These are phyloP conservation scores for Pentalonia nigronervosa DNA, from an alignment of 1,140 invertebrate genomes.

Conservation along the genomic window DNA sequence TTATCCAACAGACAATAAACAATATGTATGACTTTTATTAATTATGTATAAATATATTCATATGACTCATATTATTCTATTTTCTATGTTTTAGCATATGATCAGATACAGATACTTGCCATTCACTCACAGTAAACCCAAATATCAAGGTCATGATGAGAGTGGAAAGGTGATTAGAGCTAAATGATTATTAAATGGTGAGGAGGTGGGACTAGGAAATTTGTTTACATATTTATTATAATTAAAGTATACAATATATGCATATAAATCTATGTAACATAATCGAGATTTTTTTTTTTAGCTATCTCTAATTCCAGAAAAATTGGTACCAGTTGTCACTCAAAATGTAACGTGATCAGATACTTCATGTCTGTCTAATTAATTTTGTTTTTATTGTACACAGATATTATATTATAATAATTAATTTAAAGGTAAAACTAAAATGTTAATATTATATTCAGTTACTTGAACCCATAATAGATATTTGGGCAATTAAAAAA, in stretches of 20 bases:
- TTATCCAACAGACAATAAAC: neutral
- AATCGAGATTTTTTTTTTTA: slow-evolving; percentile 27
- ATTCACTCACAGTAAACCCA: slow-evolving; percentile 97
- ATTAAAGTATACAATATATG: neutral
- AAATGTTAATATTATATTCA: slow-evolving; percentile 49
- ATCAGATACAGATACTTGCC: slow-evolving; percentile 98
- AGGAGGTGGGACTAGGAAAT: slow-evolving; percentile 59
- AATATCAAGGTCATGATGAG: slow-evolving; percentile 77
- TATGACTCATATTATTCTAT: neutral
- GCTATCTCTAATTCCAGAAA: slow-evolving; percentile 41
- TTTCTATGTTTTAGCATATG: slow-evolving; percentile 90
- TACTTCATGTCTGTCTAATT: slow-evolving; percentile 20
- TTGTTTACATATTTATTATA: slow-evolving; percentile 18
- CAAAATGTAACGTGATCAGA: slow-evolving; percentile 50
- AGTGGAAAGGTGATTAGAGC: slow-evolving; percentile 68
- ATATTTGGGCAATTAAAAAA: neutral
- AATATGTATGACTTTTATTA: slow-evolving; percentile 11
- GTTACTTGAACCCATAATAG: slow-evolving; percentile 16
- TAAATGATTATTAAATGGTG: slow-evolving; percentile 62
- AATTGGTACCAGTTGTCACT: slow-evolving; percentile 38
- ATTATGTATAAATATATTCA: neutral
- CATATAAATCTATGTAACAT: neutral
- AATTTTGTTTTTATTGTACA: slow-evolving; percentile 48
- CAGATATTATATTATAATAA: slow-evolving; percentile 27
- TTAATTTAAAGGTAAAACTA: neutral